A percentile compares a stretch with the other conserved stretches of the same genome.
phyloP scores from a whole-genome alignment of 2,797 vertebrate genomes.

The Thripadectes ignobilis region DNA sequence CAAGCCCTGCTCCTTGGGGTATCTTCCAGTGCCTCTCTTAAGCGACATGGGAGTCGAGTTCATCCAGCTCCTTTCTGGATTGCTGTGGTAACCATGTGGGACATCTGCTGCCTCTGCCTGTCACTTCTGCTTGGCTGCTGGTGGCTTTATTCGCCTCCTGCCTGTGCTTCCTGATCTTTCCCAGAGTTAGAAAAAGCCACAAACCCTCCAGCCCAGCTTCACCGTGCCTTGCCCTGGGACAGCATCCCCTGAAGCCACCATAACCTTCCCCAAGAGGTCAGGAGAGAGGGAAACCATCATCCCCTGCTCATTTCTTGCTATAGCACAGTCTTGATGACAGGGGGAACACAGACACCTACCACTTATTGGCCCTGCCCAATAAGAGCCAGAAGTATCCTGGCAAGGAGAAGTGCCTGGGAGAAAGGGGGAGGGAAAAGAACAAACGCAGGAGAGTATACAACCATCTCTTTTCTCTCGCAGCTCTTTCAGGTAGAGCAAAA shows the following conservation, averaged over 20 bases:
- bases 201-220: neutral
- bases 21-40: conserved; percentile 9
- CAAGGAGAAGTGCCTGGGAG: neutral
- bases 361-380: neutral
- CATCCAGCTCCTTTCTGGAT: neutral
- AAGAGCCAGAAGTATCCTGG: neutral
- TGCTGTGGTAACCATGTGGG: neutral
- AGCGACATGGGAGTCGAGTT: neutral
- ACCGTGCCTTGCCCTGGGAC: neutral
- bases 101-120: neutral
- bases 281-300: neutral
- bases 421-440: neutral
- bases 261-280: neutral
- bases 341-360: neutral
- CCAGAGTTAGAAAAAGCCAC: neutral
- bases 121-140: conserved; percentile 38
- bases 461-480: neutral
- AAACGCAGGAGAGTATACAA: neutral
- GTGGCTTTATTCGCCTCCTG: conserved; percentile 16
- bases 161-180: neutral
- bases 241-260: neutral
- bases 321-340: neutral
- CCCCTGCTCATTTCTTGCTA: neutral
- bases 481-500: neutral
- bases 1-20: neutral